Base-by-base conservation (phyloP, 2,797 vertebrate species). In the Falco peregrinus region DNA sequence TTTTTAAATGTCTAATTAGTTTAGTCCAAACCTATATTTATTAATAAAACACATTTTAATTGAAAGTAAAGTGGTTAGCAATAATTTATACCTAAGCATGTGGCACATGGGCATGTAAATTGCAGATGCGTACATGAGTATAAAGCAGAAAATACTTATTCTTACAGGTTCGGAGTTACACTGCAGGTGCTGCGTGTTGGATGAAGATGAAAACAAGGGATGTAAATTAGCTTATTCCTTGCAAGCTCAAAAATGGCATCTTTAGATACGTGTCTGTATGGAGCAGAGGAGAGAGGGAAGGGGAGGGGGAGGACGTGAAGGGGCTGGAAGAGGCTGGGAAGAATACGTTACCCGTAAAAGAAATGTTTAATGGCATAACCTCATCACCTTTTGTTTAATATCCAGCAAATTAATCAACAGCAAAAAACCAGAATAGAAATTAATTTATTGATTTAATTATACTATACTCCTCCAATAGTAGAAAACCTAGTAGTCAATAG, bases 41-140 rank as follows among this genome's bases (percentile, higher is more conserved):
- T 93, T 96, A 87, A 92, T 95, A 96, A 96, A 97, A 65, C 31
- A 92, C 24, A 51, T 83, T 94, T 94, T 95, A 78, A 84, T 96
- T 86, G 71, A 88, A 93, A 92, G 77, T 53, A 50, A 97, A 95
- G 82, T 90, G 83, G 57, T 81, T 88, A 78, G 61, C 84, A 70
- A 26, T 96, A 79, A 92, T 93, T 97, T 97, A 71, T 95, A 90
- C 50, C 35, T 54, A 67, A 26, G 22, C 8, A 16, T 13, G 60
- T 53, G 86, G 50, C 84, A 75, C 61, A 35, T 5, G 16, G 47
- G 3, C 37, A 75, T 94, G 45, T 73, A 68, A 85, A 95, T 71
- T 94, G 24, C 10, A 35, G 57, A 56, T 74, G 29, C 84, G 85
- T 63, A 65, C n/a, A 24, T 70, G 21, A 90, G 12, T 1, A 6